Conservation (phyloP, 2,113 vertebrate species). For the Anseranas semipalmata region DNA sequence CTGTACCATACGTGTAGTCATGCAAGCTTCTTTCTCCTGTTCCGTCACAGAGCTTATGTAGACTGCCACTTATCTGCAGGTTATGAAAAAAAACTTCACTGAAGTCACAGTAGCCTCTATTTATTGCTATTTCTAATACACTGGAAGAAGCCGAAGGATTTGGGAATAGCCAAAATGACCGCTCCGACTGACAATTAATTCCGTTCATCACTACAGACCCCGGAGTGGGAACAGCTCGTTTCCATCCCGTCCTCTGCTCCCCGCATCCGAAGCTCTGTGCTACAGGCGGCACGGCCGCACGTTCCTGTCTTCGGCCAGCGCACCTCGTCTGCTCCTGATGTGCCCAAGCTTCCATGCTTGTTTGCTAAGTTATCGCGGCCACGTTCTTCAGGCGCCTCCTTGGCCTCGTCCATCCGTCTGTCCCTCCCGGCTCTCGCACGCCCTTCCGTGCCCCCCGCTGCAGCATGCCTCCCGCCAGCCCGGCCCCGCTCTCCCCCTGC, state of each 20-base stretch:
- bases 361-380: neutral
- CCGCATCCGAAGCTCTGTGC: rapidly evolving
- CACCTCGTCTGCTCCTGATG: neutral
- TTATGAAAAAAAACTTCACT: neutral
- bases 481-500: neutral
- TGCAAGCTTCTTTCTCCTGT: neutral
- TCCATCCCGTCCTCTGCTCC: neutral
- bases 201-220: neutral
- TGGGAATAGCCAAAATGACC: neutral
- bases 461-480: neutral
- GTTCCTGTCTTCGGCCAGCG: neutral
- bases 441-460: neutral
- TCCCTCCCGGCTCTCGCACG: no score
- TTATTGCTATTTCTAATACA: neutral
- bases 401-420: neutral
- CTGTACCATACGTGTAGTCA: neutral
- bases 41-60: neutral
- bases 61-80: neutral
- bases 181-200: no score
- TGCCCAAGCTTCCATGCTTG: neutral
- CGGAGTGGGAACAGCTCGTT: neutral
- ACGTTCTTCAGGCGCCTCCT: neutral
- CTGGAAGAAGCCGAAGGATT: neutral
- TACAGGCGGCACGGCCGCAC: neutral
- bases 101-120: neutral